Percentiles rank a stretch among this genome's conserved stretches.
phyloP scores from a whole-genome alignment of 2,888 invertebrate species.

The Thymelicus sylvestris region DNA sequence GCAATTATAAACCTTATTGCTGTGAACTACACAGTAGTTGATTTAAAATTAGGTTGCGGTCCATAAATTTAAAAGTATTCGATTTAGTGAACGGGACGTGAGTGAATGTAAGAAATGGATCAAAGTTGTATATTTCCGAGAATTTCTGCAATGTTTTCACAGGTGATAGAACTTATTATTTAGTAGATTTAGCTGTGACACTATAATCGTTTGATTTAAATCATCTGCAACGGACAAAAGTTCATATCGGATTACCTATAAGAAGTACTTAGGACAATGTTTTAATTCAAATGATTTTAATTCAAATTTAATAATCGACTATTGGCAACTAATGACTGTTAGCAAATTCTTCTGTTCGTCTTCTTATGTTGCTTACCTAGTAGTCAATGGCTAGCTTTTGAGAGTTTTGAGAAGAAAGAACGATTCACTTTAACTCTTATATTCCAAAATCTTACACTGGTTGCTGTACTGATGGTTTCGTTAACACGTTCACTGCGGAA shows the following conservation, averaged over 20 bases:
- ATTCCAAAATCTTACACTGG: too few relatives aligned
- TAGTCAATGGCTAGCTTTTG: too few relatives aligned
- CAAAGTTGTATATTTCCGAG: conserved; percentile 39
- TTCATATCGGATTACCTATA: neutral
- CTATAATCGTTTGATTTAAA: neutral
- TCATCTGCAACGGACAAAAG: neutral
- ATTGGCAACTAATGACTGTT: too few relatives aligned
- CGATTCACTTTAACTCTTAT: too few relatives aligned
- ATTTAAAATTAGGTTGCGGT: conserved; percentile 41
- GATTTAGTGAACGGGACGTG: conserved; percentile 45
- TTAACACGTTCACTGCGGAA: too few relatives aligned
- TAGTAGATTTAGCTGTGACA: neutral
- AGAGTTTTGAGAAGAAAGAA: too few relatives aligned
- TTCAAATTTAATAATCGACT: too few relatives aligned
- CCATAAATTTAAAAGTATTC: conserved; percentile 44
- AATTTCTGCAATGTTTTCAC: conserved; percentile 54
- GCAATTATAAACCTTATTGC: conserved; percentile 51
- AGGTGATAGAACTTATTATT: conserved; percentile 49
- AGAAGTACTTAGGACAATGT: too few relatives aligned
- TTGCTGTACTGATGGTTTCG: too few relatives aligned
- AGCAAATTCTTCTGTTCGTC: too few relatives aligned
- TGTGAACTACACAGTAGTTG: conserved; percentile 13
- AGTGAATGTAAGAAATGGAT: conserved; percentile 47
- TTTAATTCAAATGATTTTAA: too few relatives aligned
- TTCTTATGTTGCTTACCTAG: too few relatives aligned